Evolutionary conservation across 2,888 invertebrate genomes (phyloP).

Genomic region (Zonitis immaculata): DNA sequence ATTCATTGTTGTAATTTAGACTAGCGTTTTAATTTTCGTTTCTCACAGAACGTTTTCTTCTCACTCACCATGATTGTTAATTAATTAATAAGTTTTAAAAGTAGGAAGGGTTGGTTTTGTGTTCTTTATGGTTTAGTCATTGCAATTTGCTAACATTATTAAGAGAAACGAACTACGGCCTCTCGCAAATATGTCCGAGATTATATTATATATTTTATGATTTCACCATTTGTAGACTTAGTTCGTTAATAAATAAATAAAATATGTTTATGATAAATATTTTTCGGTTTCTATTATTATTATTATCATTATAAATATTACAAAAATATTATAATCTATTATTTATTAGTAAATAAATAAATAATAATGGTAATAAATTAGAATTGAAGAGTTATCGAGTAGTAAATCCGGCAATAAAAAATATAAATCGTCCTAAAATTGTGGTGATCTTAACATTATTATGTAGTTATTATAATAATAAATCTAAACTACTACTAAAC

Average conservation of each 20-base stretch:
- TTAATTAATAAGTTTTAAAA: conserved; percentile 51
- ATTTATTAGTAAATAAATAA: background rate
- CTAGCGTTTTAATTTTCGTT: conserved; percentile 47
- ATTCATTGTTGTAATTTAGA: conserved; percentile 43
- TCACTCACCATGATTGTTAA: conserved; percentile 49
- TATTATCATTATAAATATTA: too few species aligned
- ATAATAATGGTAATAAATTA: background rate
- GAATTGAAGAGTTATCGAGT: conserved; percentile 1
- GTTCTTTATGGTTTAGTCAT: conserved; percentile 48
- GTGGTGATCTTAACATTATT: conserved; percentile 38
- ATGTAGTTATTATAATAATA: conserved; percentile 44
- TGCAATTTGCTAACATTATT: conserved; percentile 49
- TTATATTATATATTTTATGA: conserved; percentile 42
- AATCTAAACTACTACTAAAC: conserved; percentile 33
- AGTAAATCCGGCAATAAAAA: conserved; percentile 29
- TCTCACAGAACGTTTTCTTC: conserved; percentile 41
- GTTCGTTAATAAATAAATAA: too few species aligned
- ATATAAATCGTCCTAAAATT: conserved; percentile 35
- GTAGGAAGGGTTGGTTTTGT: conserved; percentile 41
- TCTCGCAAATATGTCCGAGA: conserved; percentile 48
- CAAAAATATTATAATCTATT: background rate
- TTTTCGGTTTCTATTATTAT: too few species aligned
- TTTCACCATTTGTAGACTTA: too few species aligned
- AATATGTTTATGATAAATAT: too few species aligned
- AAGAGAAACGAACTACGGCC: conserved; percentile 41